Conservation (phyloP, 2,797 vertebrate species). For the Peromyscus aztecus region DNA sequence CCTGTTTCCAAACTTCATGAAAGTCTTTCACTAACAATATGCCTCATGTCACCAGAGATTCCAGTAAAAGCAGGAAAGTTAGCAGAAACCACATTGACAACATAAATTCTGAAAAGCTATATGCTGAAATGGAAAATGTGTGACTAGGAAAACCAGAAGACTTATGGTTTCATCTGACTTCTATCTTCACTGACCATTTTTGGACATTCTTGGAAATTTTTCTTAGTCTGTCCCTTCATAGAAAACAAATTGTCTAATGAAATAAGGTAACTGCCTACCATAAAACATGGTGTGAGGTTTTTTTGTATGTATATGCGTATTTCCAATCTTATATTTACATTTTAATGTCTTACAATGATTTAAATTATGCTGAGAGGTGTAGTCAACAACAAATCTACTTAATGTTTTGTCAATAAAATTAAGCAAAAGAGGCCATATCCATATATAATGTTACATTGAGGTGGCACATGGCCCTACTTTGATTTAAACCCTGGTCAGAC, state of each 20-base stretch:
- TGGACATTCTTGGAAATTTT: background rate
- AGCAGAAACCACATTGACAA: background rate
- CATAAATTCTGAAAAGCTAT: background rate
- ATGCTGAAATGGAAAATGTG: background rate
- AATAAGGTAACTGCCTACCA: background rate
- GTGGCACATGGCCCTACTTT: background rate
- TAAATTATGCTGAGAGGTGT: background rate
- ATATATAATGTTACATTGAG: slow-evolving; percentile 37
- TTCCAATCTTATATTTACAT: slow-evolving; percentile 9
- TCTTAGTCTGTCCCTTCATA: background rate
- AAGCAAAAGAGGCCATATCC: background rate
- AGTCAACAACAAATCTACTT: background rate
- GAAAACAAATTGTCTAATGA: slow-evolving; percentile 7
- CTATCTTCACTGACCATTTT: background rate
- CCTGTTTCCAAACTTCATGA: background rate
- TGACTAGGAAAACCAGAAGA: slow-evolving; percentile 1
- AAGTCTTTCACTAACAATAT: background rate
- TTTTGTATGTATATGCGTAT: background rate
- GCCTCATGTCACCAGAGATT: background rate
- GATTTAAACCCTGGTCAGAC: background rate
- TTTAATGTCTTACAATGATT: background rate
- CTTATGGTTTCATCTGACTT: background rate
- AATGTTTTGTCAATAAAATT: slow-evolving; percentile 37
- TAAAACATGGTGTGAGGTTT: background rate
- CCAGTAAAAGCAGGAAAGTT: background rate